Base-by-base conservation (phyloP, 1,140 invertebrate species). In the Agrypnia vestita region DNA sequence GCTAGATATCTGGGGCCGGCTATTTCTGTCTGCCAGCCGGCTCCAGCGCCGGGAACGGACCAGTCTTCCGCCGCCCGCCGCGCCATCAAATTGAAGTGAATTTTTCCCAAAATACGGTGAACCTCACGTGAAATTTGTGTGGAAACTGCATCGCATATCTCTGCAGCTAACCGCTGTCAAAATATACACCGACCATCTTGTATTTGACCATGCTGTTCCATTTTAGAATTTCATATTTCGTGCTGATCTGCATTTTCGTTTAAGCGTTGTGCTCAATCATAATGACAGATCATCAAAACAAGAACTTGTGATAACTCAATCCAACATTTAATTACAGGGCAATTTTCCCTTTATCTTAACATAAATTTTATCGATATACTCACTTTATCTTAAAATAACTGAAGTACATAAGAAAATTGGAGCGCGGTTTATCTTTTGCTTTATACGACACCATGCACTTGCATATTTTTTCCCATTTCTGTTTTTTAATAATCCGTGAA, bases 1-100 rank as follows among this genome's bases (percentile, higher is more conserved):
- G 55, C 55, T 59, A 35, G 7, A 59, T 19, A 59, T 59, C 55
- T 59, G 55, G 55, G 55, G 15, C 17, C 15, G 55, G 55, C 55
- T 59, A 59, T 59, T 59, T 59, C 15, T n/a, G 55, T 59, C 17
- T 59, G 8, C 25, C 25, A 35, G 10, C 55, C 55, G 17, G 9
- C 55, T 59, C 55, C 55, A 59, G 55, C 55, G 12, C 55, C 17
- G 55, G 25, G 25, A 35, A 35, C 25, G 6, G 25, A 59, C 55
- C 55, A 59, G 55, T 59, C 55, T 19, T 59, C 55, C 55, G 21
- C 17, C 55, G 55, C 55, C 15, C 55, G 7, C 21, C 55, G 55
- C 17, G 1, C 55, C 17, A 21, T 21, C 21, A 9, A 21, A 59
- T 59, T 59, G 15, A 21, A 11, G 17, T 59, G 9, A 21, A 19